A percentile compares a stretch with the other conserved stretches of the same genome.
Evolutionary conservation across 2,888 invertebrate species (phyloP).

Genomic region (Nephrotoma flavescens): DNA sequence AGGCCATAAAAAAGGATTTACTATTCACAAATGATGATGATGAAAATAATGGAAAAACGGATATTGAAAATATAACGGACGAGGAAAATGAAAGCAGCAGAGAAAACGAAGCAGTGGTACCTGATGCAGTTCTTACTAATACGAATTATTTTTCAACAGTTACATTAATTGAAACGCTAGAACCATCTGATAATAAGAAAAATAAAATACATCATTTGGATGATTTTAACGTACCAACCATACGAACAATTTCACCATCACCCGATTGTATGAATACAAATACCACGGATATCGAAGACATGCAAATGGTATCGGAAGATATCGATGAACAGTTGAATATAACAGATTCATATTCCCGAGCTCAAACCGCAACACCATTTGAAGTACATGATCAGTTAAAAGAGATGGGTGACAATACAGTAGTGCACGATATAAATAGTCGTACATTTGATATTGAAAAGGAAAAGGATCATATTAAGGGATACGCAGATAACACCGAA

Average conservation of each 20-base stretch:
- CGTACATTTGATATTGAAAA: conserved; percentile 32
- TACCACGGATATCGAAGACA: conserved; percentile 34
- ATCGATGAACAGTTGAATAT: conserved; percentile 27
- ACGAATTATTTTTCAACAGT: conserved; percentile 14
- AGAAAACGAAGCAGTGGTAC: background rate
- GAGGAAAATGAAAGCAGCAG: conserved; percentile 20
- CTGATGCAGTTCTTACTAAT: conserved; percentile 11
- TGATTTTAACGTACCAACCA: conserved; percentile 2
- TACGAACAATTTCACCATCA: conserved; percentile 2
- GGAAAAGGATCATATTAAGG: conserved; percentile 37
- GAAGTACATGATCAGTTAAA: conserved; percentile 32
- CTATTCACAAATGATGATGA: background rate
- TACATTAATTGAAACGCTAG: conserved; percentile 13
- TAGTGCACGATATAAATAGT: conserved; percentile 31
- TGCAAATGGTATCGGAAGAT: conserved; percentile 31
- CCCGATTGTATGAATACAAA: background rate
- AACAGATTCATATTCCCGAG: conserved; percentile 17
- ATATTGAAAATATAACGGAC: conserved; percentile 32
- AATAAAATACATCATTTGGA: background rate
- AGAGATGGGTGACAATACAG: conserved; percentile 26
- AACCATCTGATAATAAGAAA: background rate
- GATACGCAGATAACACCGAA: conserved; percentile 30
- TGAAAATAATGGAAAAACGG: conserved; percentile 22
- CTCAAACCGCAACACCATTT: conserved; percentile 24
- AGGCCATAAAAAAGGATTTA: background rate